Evolutionary conservation across 2,888 invertebrate species (phyloP).

Genomic region (Sturmia bella): DNA sequence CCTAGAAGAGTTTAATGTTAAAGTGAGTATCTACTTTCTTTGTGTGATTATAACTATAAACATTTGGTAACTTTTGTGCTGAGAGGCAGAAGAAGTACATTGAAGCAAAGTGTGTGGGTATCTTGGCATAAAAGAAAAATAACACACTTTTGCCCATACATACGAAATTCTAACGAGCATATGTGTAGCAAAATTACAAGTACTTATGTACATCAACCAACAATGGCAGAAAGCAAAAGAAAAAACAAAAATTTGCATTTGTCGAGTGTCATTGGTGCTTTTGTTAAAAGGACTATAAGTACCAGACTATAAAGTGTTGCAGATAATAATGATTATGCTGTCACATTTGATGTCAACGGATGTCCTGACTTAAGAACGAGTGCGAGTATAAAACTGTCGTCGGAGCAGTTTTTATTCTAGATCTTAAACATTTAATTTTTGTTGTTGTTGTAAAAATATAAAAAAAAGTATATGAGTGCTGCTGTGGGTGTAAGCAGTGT

Average conservation of each 20-base stretch:
- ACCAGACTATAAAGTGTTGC: constrained; percentile 67
- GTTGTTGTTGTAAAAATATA: not conserved
- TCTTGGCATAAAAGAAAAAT: not conserved
- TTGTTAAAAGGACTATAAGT: constrained; percentile 63
- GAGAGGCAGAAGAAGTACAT: constrained; percentile 24
- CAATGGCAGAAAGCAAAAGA: constrained; percentile 49
- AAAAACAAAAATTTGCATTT: constrained; percentile 67
- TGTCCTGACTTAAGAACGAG: constrained; percentile 66
- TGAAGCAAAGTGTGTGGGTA: constrained; percentile 28
- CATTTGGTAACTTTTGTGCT: constrained; percentile 27
- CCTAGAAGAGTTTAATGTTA: not conserved
- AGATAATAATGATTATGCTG: constrained; percentile 69
- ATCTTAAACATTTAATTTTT: constrained; percentile 1
- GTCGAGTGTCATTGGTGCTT: constrained; percentile 68
- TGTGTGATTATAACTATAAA: constrained; percentile 15
- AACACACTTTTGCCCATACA: not conserved
- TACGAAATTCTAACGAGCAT: not conserved
- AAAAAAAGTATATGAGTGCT: not conserved
- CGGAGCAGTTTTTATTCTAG: constrained; percentile 49
- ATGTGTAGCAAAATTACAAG: not conserved
- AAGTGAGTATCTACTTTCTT: not conserved
- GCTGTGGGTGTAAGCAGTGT: not conserved
- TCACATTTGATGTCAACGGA: constrained; percentile 71
- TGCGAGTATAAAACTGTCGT: constrained; percentile 58
- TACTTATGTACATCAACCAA: constrained; percentile 21